Evolutionary conservation across 37 sponge, comb jelly and placozoan genomes (phyloP).

Genomic region (Geodia barretti): DNA sequence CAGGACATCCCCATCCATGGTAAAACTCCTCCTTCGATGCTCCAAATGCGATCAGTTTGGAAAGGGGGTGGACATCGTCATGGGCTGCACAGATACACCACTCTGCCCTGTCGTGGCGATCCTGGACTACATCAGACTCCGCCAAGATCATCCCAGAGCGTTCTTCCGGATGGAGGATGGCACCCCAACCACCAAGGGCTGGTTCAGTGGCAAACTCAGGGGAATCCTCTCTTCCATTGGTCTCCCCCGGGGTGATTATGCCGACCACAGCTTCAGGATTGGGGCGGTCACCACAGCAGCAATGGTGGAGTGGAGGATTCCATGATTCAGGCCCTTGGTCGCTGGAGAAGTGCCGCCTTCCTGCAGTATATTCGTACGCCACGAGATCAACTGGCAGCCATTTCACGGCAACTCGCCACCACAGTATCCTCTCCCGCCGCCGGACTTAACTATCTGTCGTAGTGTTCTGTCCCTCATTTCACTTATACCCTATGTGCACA

Average conservation of each 20-base stretch:
- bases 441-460: no score
- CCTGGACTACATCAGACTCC: background rate
- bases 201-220: background rate
- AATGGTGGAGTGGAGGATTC: slow-evolving; percentile 14
- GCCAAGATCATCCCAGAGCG: background rate
- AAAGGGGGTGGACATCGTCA: background rate
- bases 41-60: slow-evolving; percentile 23
- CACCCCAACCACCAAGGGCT: background rate
- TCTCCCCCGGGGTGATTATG: background rate
- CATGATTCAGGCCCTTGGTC: slow-evolving; percentile 1
- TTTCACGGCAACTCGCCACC: no score
- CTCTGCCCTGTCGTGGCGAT: background rate
- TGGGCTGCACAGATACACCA: background rate
- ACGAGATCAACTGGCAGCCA: slow-evolving; percentile 8
- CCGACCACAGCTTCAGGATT: slow-evolving; percentile 27
- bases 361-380: slow-evolving; percentile 15
- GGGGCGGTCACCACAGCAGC: slow-evolving; percentile 30
- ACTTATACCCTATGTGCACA: no score
- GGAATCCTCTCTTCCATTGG: background rate
- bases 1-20: no score
- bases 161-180: slow-evolving; percentile 12
- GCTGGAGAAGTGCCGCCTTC: slow-evolving; percentile 13
- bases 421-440: no score
- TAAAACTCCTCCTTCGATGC: background rate
- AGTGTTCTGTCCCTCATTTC: no score